Percentiles rank a stretch among this genome's conserved stretches.
These are phyloP conservation scores for Thunnus thynnus DNA, from an alignment of 2,113 vertebrate species.

Conservation along the genomic window DNA sequence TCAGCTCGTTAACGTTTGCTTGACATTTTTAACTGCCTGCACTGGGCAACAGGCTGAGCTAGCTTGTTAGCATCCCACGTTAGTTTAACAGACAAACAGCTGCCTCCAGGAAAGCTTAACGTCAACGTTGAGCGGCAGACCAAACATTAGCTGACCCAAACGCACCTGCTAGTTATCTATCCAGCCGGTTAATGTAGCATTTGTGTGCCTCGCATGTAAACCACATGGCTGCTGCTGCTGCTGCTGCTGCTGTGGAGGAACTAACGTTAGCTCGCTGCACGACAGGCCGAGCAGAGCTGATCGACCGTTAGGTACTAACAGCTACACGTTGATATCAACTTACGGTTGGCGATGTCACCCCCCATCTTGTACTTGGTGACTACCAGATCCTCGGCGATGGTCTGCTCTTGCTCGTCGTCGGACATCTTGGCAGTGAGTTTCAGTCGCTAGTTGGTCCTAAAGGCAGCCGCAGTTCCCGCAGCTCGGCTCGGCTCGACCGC, in stretches of 20 bases:
- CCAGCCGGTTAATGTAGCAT: slow-evolving; percentile 15
- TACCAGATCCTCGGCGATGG: slow-evolving; percentile 94
- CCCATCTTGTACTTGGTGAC: slow-evolving; percentile 98
- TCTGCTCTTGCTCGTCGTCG: slow-evolving; percentile 94
- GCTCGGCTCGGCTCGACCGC: slow-evolving; percentile 7
- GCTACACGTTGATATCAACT: slow-evolving; percentile 68
- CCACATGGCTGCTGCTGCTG: slow-evolving; percentile 70
- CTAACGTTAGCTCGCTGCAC: slow-evolving; percentile 29
- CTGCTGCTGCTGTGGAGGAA: neutral
- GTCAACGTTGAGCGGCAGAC: neutral
- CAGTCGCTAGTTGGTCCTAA: slow-evolving; percentile 27
- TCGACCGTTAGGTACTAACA: neutral
- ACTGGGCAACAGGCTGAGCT: slow-evolving; percentile 13
- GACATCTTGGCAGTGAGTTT: slow-evolving; percentile 77
- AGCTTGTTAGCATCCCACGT: slow-evolving; percentile 35
- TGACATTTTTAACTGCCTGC: neutral
- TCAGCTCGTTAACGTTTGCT: neutral
- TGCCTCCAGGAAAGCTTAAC: neutral
- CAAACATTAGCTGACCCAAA: neutral
- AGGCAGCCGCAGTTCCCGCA: neutral
- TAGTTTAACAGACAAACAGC: neutral
- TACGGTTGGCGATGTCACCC: slow-evolving; percentile 95
- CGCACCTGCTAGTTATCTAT: slow-evolving; percentile 46
- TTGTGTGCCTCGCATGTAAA: slow-evolving; percentile 48
- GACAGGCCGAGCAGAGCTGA: slow-evolving; percentile 43